These are phyloP conservation scores for Anastrepha ludens DNA, from an alignment of 1,140 invertebrate genomes.

Conservation along the genomic window DNA sequence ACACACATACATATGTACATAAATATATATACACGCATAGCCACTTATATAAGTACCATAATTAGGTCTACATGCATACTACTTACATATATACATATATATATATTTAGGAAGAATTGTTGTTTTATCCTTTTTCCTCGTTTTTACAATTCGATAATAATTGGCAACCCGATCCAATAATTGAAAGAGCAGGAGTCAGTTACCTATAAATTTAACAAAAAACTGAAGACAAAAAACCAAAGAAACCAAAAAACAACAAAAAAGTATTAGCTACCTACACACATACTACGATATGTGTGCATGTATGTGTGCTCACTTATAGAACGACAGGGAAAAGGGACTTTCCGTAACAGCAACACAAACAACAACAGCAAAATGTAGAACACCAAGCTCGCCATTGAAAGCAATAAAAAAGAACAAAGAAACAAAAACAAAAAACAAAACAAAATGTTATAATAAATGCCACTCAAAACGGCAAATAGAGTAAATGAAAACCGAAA, in stretches of 20 bases:
- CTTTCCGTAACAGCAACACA: too few species aligned
- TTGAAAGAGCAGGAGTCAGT: constrained; percentile 73
- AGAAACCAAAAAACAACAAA: constrained; percentile 39
- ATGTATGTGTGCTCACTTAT: too few species aligned
- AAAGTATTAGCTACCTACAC: constrained; percentile 28
- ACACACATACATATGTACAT: not conserved
- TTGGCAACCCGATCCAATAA: constrained; percentile 51
- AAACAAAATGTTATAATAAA: constrained; percentile 57
- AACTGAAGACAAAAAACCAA: constrained; percentile 47
- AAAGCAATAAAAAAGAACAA: constrained; percentile 35
- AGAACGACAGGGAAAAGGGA: too few species aligned
- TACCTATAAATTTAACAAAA: constrained; percentile 71
- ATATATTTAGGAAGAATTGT: not conserved
- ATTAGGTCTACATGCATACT: not conserved
- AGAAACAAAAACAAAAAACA: constrained; percentile 63
- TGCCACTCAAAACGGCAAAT: constrained; percentile 55
- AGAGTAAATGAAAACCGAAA: constrained; percentile 55
- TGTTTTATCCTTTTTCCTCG: constrained; percentile 4
- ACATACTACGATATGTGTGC: too few species aligned
- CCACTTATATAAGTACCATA: not conserved
- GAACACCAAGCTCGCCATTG: too few species aligned
- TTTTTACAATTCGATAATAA: constrained; percentile 47
- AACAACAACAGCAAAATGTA: too few species aligned
- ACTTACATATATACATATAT: not conserved
- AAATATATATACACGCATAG: not conserved